Evolutionary conservation across 2,113 vertebrate species (phyloP).

Genomic region (Phrynosoma blainvillii): DNA sequence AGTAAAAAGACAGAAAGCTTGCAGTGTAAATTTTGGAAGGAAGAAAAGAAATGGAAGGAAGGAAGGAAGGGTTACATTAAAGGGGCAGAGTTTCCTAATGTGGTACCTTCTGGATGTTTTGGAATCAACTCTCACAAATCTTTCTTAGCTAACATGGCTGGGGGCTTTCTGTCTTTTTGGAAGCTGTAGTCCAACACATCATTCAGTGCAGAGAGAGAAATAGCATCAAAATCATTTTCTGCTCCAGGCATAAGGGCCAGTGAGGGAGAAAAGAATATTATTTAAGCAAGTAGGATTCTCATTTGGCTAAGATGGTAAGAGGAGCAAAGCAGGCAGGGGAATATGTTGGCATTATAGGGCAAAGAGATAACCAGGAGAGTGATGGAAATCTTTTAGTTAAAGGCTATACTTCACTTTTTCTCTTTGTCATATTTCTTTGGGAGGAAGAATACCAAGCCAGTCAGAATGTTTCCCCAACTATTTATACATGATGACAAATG

Average conservation of each 20-base stretch:
- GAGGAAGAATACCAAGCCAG: neutral
- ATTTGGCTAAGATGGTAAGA: neutral
- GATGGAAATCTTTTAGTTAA: neutral
- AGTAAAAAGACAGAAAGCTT: neutral
- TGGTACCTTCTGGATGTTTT: too few relatives aligned
- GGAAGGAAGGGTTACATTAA: too few relatives aligned
- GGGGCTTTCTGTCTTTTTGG: too few relatives aligned
- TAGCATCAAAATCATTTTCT: neutral
- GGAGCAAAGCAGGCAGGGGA: neutral
- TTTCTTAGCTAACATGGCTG: too few relatives aligned
- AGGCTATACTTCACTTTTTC: constrained; percentile 28
- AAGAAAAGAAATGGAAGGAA: too few relatives aligned
- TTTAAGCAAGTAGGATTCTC: neutral
- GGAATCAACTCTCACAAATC: too few relatives aligned
- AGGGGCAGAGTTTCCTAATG: too few relatives aligned
- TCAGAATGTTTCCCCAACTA: constrained; percentile 24
- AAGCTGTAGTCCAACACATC: neutral
- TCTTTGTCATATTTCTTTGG: neutral
- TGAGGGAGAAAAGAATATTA: neutral
- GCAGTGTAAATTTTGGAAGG: too few relatives aligned
- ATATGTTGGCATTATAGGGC: neutral
- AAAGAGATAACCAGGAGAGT: neutral
- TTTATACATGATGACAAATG: constrained; percentile 9
- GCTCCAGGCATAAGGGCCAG: neutral
- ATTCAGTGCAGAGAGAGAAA: neutral